Conservation (phyloP, 92 coral and sea anemone species). For the Phymanthus crucifer region DNA sequence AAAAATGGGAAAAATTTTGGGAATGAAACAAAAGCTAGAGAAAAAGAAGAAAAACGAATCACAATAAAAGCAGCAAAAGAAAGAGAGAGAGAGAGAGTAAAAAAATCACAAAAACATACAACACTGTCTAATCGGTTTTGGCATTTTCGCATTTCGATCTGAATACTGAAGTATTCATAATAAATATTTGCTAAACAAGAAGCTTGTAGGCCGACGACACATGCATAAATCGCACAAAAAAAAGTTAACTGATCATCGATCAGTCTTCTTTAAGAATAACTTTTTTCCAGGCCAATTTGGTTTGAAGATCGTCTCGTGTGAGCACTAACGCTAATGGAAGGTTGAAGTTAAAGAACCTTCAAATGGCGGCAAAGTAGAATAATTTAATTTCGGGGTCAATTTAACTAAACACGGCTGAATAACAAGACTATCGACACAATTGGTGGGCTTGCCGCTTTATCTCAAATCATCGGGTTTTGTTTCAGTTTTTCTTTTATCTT, state of each 20-base stretch:
- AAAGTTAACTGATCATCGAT: too few relatives aligned
- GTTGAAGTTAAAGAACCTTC: not conserved
- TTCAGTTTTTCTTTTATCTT: not conserved
- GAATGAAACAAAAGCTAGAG: not conserved
- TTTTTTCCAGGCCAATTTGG: not conserved
- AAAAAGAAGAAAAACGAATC: not conserved
- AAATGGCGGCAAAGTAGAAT: not conserved
- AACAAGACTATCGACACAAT: not conserved
- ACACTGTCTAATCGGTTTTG: not conserved
- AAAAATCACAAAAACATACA: not conserved
- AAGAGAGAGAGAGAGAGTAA: not conserved
- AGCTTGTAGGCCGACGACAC: too few relatives aligned
- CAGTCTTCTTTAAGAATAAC: too few relatives aligned
- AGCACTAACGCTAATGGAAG: not conserved
- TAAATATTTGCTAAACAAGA: too few relatives aligned
- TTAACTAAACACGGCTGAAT: not conserved
- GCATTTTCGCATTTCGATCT: not conserved
- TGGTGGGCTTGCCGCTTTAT: not conserved
- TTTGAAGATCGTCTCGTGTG: not conserved
- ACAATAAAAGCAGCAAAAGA: not conserved
- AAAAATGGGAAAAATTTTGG: not conserved
- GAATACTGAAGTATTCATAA: too few relatives aligned
- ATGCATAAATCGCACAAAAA: too few relatives aligned
- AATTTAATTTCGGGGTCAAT: not conserved
- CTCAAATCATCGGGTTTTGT: not conserved